These are phyloP conservation scores for Sinocyclocheilus maitianheensis DNA, from an alignment of 2,113 vertebrate species.

Conservation along the genomic window DNA sequence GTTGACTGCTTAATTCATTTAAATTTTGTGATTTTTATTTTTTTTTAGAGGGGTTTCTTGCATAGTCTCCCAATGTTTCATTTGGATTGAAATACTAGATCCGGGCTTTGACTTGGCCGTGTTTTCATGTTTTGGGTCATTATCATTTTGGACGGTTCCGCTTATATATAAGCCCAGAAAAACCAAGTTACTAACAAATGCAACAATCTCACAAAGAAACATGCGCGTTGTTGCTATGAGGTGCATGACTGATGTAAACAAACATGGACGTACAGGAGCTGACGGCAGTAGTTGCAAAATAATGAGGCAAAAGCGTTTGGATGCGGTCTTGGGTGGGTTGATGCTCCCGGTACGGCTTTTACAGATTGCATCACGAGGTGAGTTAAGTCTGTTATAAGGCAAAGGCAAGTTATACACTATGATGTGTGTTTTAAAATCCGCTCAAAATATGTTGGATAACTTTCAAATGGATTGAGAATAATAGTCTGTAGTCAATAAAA, in stretches of 20 bases:
- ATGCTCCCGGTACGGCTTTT: neutral
- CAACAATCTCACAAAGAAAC: neutral
- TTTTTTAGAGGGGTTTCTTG: neutral
- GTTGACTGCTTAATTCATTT: neutral
- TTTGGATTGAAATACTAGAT: neutral
- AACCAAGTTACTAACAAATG: neutral
- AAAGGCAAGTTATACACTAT: neutral
- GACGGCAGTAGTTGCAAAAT: neutral
- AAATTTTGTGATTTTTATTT: neutral
- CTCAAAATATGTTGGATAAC: neutral
- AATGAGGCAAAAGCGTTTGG: neutral
- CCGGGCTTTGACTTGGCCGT: neutral
- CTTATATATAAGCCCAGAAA: too few relatives aligned
- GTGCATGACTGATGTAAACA: neutral
- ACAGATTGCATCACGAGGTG: neutral
- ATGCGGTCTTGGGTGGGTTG: neutral
- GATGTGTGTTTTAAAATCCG: neutral
- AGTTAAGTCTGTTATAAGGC: too few relatives aligned
- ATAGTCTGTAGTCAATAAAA: neutral
- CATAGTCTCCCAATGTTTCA: neutral
- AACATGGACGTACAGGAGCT: neutral
- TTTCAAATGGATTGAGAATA: neutral
- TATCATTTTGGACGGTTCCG: neutral
- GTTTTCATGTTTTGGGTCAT: neutral
- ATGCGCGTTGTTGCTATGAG: neutral